Evolutionary conservation across 2,113 vertebrate genomes (phyloP).

Genomic region (Urocitellus parryii): DNA sequence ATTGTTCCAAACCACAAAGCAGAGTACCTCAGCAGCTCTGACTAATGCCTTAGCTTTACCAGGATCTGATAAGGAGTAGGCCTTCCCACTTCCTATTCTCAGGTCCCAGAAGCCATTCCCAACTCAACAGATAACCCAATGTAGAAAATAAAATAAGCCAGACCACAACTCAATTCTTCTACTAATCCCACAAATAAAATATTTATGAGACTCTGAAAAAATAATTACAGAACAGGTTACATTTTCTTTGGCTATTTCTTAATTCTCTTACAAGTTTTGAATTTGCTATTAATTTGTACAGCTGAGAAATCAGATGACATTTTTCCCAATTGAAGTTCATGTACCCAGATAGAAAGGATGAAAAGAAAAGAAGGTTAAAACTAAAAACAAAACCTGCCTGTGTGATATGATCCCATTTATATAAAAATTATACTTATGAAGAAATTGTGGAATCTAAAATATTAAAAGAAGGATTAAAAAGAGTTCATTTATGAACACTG

Average conservation of each 20-base stretch:
- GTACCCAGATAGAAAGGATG: not conserved
- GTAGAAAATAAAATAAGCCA: not conserved
- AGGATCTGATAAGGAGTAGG: not conserved
- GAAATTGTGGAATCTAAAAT: conserved; percentile 12
- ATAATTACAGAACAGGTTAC: not conserved
- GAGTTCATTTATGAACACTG: not conserved
- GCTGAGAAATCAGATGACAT: not conserved
- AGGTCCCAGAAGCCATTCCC: not conserved
- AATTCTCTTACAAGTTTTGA: conserved; percentile 46
- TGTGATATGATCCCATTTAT: not conserved
- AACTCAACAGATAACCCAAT: not conserved
- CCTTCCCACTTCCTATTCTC: not conserved
- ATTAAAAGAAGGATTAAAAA: conserved; percentile 42
- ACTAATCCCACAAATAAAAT: not conserved
- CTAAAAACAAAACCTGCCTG: not conserved
- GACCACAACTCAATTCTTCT: not conserved
- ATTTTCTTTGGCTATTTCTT: not conserved
- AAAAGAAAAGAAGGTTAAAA: not conserved
- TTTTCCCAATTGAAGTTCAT: not conserved
- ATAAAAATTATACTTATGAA: conserved; percentile 37
- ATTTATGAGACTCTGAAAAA: not conserved
- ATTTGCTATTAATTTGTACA: not conserved
- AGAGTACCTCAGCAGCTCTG: not conserved
- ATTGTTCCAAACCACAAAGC: not conserved
- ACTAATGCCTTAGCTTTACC: not conserved